Base-by-base conservation (phyloP, 2,113 vertebrate species). In the Vanacampus margaritifer region DNA sequence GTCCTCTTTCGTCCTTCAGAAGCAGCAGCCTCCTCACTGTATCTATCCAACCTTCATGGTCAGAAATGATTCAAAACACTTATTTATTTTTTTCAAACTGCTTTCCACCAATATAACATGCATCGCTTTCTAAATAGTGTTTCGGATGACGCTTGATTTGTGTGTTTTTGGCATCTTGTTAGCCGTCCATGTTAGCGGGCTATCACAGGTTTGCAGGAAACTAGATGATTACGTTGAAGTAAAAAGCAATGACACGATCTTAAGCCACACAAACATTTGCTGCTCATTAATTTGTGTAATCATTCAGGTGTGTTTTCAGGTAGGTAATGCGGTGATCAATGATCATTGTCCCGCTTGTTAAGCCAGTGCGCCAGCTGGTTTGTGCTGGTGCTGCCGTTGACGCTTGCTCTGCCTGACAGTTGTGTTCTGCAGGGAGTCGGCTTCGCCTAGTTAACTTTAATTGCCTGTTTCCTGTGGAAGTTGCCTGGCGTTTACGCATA, bases 381-480 rank as follows among this genome's bases (percentile, higher is more conserved):
- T 79, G 82, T 78, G 75, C 75, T 48, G 79, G 69, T 79, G 73
- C 13, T 46, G 39, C 74, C 84, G 84, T 84, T 84, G 84, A 83
- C 36, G 81, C 79, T 83, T 75, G 84, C 84, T 85, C 85, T 82
- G 88, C 86, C 89, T 89, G 85, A 87, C 82, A 80, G 84, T 79
- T 76, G 60, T 17, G 80, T 84, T 87, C 88, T 87, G 80, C 79
- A 73, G 81, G 88, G 82, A 89, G 84, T 71, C 78, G 65, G 81
- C 72, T 79, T 81, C 80, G 84, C 80, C 84, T 79, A 79, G 88
- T 88, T 91, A 81, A 83, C 85, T 91, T 88, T 89, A 91, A 91
- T 90, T 87, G 88, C 84, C 83, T 85, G 81, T 85, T 88, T 89
- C 83, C 85, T 82, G 83, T 87, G 82, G 82, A 92, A 88, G 86